Evolutionary conservation across 2,797 vertebrate genomes (phyloP).

Genomic region (Aselliscus stoliczkanus): DNA sequence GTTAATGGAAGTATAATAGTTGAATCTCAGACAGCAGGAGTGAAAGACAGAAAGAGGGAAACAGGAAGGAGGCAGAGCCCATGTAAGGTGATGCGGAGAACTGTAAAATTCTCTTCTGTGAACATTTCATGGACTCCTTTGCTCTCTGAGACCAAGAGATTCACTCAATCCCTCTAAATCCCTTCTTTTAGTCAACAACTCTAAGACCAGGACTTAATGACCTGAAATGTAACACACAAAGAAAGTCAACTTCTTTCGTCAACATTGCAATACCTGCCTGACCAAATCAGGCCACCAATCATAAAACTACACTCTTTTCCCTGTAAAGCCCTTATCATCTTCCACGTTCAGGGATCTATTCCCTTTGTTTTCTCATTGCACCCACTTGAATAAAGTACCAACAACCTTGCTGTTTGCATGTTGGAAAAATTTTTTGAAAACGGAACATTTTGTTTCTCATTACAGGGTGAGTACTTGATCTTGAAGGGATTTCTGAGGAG

Average conservation of each 20-base stretch:
- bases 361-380: background rate
- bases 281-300: background rate
- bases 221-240: background rate
- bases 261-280: background rate
- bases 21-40: background rate
- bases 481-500: background rate
- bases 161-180: background rate
- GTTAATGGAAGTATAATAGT: background rate
- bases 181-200: slow-evolving; percentile 22
- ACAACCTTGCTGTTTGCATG: background rate
- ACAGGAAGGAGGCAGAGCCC: background rate
- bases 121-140: background rate
- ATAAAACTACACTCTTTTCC: background rate
- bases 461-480: background rate
- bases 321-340: background rate
- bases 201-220: background rate
- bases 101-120: background rate
- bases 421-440: background rate
- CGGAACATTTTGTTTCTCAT: background rate
- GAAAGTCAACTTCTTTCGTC: background rate
- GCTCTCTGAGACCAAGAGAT: background rate
- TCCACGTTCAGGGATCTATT: background rate
- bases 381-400: background rate
- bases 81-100: background rate
- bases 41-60: background rate